Evolutionary conservation across 2,113 vertebrate species (phyloP).

Genomic region (Oriolus oriolus): DNA sequence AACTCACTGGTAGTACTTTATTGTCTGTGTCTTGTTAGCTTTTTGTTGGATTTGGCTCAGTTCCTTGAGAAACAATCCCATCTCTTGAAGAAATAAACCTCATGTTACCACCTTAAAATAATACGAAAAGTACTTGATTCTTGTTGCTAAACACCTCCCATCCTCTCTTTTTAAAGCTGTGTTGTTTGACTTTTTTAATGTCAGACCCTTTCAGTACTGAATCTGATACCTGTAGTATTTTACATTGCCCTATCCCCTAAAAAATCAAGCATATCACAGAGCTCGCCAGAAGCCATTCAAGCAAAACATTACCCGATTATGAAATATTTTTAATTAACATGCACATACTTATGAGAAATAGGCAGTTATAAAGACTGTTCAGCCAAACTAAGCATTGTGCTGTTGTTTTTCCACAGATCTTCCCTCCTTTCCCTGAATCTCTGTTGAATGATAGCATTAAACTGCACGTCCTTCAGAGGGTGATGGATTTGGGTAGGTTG

Average conservation of each 20-base stretch:
- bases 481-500: background rate
- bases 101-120: slow-evolving; percentile 59
- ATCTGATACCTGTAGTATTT: background rate
- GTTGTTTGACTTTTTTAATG: background rate
- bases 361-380: background rate
- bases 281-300: background rate
- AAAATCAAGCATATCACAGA: background rate
- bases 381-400: slow-evolving; percentile 7
- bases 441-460: background rate
- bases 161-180: background rate
- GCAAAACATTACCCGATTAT: background rate
- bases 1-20: background rate
- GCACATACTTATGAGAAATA: background rate
- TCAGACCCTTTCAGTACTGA: background rate
- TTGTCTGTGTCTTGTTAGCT: slow-evolving; percentile 54
- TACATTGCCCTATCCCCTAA: background rate
- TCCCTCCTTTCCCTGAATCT: background rate
- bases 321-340: slow-evolving; percentile 17
- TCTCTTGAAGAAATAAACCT: slow-evolving; percentile 52
- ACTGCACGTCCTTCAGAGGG: background rate
- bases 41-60: slow-evolving; percentile 48
- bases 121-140: slow-evolving; percentile 20
- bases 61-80: slow-evolving; percentile 52
- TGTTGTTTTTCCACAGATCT: background rate
- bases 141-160: background rate